Evolutionary conservation across 2,888 invertebrate genomes (phyloP).

Genomic region (Limenitis camilla): DNA sequence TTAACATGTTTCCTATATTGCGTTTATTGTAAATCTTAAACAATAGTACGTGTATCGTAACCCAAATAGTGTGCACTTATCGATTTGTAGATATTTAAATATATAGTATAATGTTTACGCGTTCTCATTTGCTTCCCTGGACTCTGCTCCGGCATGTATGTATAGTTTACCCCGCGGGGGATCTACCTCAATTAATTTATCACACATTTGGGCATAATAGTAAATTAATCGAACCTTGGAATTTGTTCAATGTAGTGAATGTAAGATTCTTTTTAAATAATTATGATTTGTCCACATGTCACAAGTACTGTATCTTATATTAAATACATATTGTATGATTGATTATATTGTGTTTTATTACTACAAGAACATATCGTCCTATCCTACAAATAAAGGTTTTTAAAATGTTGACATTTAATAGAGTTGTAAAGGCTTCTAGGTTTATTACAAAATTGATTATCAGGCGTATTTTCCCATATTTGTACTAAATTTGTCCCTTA

Average conservation of each 20-base stretch:
- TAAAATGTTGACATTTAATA: too few relatives aligned
- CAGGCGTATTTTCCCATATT: too few relatives aligned
- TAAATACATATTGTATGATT: slow-evolving; percentile 75
- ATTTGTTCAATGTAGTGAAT: slow-evolving; percentile 67
- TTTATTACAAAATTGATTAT: too few relatives aligned
- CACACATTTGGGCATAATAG: slow-evolving; percentile 72
- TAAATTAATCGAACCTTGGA: slow-evolving; percentile 58
- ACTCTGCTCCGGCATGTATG: slow-evolving; percentile 59
- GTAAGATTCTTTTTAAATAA: slow-evolving; percentile 51
- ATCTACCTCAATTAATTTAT: slow-evolving; percentile 76
- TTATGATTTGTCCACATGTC: slow-evolving; percentile 70
- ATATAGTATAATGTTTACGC: slow-evolving; percentile 71
- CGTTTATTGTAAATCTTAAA: slow-evolving; percentile 71
- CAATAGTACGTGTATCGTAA: slow-evolving; percentile 53
- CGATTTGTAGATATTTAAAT: slow-evolving; percentile 75
- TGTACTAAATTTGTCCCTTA: too few relatives aligned
- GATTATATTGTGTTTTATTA: slow-evolving; percentile 60
- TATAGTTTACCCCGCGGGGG: slow-evolving; percentile 65
- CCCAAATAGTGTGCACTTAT: slow-evolving; percentile 67
- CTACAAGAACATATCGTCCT: too few relatives aligned
- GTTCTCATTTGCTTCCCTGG: slow-evolving; percentile 67
- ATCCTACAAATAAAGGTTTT: too few relatives aligned
- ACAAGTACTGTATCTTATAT: slow-evolving; percentile 74
- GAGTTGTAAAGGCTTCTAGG: too few relatives aligned
- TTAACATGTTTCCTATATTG: slow-evolving; percentile 71